phyloP scores from a whole-genome alignment of 2,113 vertebrate species.

The Tragelaphus imberbis region DNA sequence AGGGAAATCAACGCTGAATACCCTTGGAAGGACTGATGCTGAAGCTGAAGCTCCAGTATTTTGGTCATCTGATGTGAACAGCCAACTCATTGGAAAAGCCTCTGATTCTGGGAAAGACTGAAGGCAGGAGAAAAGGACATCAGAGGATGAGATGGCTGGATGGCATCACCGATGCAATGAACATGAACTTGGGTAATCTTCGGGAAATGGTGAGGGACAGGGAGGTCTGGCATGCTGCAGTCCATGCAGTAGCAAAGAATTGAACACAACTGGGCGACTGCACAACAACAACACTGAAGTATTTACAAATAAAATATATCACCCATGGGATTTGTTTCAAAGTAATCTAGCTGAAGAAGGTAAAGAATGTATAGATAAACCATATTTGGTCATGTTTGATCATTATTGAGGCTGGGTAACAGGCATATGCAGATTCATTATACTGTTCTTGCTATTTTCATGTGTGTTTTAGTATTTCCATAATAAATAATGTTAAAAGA shows the following conservation, averaged over 20 bases:
- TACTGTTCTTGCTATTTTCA: neutral
- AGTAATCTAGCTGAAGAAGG: neutral
- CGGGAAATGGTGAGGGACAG: neutral
- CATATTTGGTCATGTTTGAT: neutral
- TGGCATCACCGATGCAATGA: neutral
- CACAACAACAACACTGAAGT: neutral
- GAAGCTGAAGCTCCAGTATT: neutral
- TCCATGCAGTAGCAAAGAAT: neutral
- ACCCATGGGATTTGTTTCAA: neutral
- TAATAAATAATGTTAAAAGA: neutral
- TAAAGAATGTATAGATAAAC: neutral
- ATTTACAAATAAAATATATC: neutral
- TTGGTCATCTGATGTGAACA: neutral
- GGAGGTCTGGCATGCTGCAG: rapidly evolving
- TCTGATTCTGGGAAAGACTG: neutral
- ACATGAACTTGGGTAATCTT: neutral
- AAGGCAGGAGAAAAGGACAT: neutral
- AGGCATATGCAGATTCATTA: neutral
- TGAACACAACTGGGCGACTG: neutral
- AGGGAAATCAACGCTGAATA: neutral
- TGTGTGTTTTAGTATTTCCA: neutral
- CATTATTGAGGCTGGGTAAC: neutral
- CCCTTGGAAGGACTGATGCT: neutral
- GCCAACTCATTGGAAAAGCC: neutral
- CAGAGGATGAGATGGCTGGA: neutral